Evolutionary conservation across 1,140 invertebrate genomes (phyloP), one percentile per base, ranked within the genome.

Genomic region (Drosophila malerkotliana): DNA sequence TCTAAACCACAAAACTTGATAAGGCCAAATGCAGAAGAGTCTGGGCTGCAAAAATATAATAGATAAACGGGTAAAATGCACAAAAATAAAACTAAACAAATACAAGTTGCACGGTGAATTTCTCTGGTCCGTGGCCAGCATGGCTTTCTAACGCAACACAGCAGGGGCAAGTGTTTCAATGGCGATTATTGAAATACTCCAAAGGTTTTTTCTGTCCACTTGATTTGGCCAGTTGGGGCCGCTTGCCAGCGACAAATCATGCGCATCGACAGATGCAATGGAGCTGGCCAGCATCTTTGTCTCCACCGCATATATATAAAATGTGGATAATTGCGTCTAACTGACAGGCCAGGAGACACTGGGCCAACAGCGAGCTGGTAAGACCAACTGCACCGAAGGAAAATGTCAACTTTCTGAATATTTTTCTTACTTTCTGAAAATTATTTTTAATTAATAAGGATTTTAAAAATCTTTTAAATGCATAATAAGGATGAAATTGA

Each of bases 291-390:
- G 58, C 74, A 57, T 71, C 69, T 75, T 81, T 77, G 72, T 64
- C 66, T 55, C 60, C 47, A 52, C 60, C 26, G 26, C 26, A 28
- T 56, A 62, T 61, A 59, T 69, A 59, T 58, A 77, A 85, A 85
- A 77, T 88, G 67, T 83, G 79, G 76, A 87, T 83, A 85, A 85
- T 88, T 85, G 82, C 82, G 77, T 60, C 56, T 77, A 77, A 79
- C 79, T 76, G 78, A 67, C 57, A 62, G 57, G 30, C 37, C 48
- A 15, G 41, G 41, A 45, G 66, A 24, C 56, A 41, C 48, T 54
- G 64, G 32, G 66, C 41, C 34, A 9, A 51, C 34, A 9, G 44
- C 37, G 14, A 34, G n/a, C 44, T 44, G 34, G 34, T 37, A 32
- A 49, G 18, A 8, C 10, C 14, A 15, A 47, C 34, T 74, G 77